phyloP scores from a whole-genome alignment of 30 jellyfish, hydroid and myxozoan genomes.

The Mastigias papua region DNA sequence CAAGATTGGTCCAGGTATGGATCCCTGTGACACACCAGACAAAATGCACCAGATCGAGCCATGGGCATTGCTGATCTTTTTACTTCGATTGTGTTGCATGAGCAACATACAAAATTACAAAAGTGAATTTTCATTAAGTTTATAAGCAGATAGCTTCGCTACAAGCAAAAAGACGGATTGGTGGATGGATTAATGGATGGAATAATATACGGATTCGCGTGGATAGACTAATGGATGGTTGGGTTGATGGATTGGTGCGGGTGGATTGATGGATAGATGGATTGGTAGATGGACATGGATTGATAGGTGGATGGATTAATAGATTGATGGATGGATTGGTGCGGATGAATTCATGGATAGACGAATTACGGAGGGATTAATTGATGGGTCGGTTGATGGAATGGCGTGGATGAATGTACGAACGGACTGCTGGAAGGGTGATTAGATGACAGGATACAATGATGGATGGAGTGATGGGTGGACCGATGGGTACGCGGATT shows the following conservation, averaged over 20 bases:
- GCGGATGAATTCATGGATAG: neutral
- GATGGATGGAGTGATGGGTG: neutral
- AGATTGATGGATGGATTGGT: neutral
- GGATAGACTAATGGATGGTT: neutral
- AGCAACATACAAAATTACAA: too few species aligned
- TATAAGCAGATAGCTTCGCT: too few species aligned
- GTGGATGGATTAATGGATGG: neutral
- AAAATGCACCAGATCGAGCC: too few species aligned
- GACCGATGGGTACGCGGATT: neutral
- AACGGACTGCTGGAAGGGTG: neutral
- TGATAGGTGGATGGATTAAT: neutral
- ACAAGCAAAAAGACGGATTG: neutral
- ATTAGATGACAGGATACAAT: neutral
- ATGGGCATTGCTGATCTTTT: too few species aligned
- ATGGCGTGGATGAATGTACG: neutral
- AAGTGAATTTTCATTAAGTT: too few species aligned
- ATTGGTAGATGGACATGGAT: neutral
- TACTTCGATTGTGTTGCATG: too few species aligned
- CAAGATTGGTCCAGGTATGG: too few species aligned
- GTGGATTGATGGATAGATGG: neutral
- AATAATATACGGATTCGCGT: neutral
- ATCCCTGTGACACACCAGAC: too few species aligned
- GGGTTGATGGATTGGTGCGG: neutral
- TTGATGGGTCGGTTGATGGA: neutral
- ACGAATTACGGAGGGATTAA: neutral